Evolutionary conservation across 2,888 invertebrate genomes (phyloP), one percentile per base, ranked within the genome.

Genomic region (Agrochola lota): DNA sequence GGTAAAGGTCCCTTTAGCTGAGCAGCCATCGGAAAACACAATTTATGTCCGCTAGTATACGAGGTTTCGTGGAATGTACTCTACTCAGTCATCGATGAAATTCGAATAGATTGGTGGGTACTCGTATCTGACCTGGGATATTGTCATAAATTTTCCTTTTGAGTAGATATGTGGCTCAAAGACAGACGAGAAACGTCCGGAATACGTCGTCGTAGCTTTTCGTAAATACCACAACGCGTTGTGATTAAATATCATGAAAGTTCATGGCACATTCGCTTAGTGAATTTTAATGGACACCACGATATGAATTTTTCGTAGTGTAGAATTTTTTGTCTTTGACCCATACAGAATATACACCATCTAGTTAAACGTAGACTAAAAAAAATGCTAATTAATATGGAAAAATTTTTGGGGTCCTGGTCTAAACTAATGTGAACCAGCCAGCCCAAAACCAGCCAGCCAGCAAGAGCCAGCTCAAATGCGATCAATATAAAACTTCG

Each of bases 71-170:
- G 59, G 43, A 55, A 68, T 63, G 52, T 69, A 67, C 57, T 80
- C 30, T 78, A 67, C 49, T 60, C 70, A 75, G 30, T 74, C 68
- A 69, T 64, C 72, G 71, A 81, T 79, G 60, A 77, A 83, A 77
- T 79, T 77, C 57, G n/a, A 69, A 74, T 66, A 55, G 26, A 26
- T 57, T 43, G 40, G 55, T 40, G 40, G 52, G 23, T 49, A 66
- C 55, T 63, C 26, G 55, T 67, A 30, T 26, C 26, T 63, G 40
- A 43, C 20, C 52, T 73, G 20, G n/a, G 23, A 55, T 8, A 30
- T 43, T 52, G n/a, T 20, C 23, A 49, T 40, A 23, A 1, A 77
- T 66, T 64, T 77, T 77, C 26, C 35, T 26, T 49, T 57, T 46
- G 8, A 43, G 5, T 9, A 59, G 17, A n/a, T 35, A 35, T 26